Conservation (phyloP, 2,888 invertebrate species). For the Exocentrus adspersus region DNA sequence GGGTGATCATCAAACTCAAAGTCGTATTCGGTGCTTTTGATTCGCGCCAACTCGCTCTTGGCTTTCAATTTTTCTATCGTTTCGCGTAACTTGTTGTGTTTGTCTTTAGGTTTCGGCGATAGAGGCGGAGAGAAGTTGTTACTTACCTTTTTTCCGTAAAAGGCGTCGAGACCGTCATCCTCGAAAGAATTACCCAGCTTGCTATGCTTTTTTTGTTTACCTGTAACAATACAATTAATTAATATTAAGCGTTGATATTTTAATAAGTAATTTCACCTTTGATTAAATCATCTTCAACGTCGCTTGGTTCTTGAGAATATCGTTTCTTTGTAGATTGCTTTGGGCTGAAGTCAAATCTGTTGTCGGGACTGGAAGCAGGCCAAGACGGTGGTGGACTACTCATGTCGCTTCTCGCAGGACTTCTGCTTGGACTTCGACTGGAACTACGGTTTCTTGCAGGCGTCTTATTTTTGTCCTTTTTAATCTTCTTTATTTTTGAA, state of each 20-base stretch:
- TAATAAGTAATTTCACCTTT: slow-evolving; percentile 46
- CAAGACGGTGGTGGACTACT: slow-evolving; percentile 60
- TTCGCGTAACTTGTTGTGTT: slow-evolving; percentile 61
- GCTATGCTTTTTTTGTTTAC: slow-evolving; percentile 50
- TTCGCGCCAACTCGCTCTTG: slow-evolving; percentile 69
- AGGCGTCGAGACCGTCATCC: slow-evolving; percentile 42
- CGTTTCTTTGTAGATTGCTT: slow-evolving; percentile 41
- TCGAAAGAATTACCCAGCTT: slow-evolving; percentile 53
- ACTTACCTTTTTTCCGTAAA: slow-evolving; percentile 39
- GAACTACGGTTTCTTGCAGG: slow-evolving; percentile 48
- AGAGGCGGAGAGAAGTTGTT: slow-evolving; percentile 28
- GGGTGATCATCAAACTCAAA: slow-evolving; percentile 52
- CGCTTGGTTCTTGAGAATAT: slow-evolving; percentile 36
- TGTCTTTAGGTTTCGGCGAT: slow-evolving; percentile 59
- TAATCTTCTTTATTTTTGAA: slow-evolving; percentile 43
- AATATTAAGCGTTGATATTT: background rate
- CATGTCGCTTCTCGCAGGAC: slow-evolving; percentile 52
- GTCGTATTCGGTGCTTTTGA: slow-evolving; percentile 49
- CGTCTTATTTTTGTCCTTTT: slow-evolving; percentile 49
- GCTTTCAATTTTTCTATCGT: slow-evolving; percentile 74
- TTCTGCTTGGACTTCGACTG: slow-evolving; percentile 49
- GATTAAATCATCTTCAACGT: slow-evolving; percentile 44
- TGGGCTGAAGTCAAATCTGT: slow-evolving; percentile 46
- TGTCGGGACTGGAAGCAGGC: slow-evolving; percentile 58
- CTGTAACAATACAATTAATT: too few relatives aligned